phyloP scores from a whole-genome alignment of 2,888 invertebrate species.

The Odontocerum albicorne region DNA sequence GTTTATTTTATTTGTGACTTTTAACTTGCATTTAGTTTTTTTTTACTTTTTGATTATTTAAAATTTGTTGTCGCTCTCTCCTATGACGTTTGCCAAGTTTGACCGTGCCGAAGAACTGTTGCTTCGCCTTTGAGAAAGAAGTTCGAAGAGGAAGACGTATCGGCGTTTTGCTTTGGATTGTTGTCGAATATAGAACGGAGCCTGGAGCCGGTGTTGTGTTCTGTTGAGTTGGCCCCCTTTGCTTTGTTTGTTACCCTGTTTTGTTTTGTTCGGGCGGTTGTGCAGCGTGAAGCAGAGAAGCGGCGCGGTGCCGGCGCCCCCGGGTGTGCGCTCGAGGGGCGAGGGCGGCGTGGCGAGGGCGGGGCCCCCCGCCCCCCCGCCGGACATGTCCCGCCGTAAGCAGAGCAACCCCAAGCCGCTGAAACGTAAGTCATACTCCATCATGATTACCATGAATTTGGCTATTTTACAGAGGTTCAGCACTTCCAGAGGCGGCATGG shows the following conservation, averaged over 20 bases:
- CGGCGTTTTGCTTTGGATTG: constrained; percentile 9
- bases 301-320: constrained; percentile 28
- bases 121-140: no score
- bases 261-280: background rate
- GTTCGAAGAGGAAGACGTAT: no score
- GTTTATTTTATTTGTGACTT: constrained; percentile 13
- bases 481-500: no score
- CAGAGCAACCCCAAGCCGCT: constrained; percentile 95
- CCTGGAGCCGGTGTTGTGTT: background rate
- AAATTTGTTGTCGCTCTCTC: no score
- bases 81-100: no score
- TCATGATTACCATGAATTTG: no score
- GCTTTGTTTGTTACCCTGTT: constrained; percentile 4
- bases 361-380: constrained; percentile 34
- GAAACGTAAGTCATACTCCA: constrained; percentile 89
- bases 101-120: no score
- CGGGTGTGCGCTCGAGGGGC: constrained; percentile 27
- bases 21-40: constrained; percentile 10
- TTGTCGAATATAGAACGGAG: background rate
- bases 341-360: constrained; percentile 34
- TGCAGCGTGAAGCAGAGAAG: constrained; percentile 3
- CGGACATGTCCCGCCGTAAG: constrained; percentile 88
- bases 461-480: no score
- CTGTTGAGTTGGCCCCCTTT: constrained; percentile 2
- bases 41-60: constrained; percentile 4